These are phyloP conservation scores for Nothobranchius furzeri DNA, from an alignment of 2,113 vertebrate species.

Conservation along the genomic window DNA sequence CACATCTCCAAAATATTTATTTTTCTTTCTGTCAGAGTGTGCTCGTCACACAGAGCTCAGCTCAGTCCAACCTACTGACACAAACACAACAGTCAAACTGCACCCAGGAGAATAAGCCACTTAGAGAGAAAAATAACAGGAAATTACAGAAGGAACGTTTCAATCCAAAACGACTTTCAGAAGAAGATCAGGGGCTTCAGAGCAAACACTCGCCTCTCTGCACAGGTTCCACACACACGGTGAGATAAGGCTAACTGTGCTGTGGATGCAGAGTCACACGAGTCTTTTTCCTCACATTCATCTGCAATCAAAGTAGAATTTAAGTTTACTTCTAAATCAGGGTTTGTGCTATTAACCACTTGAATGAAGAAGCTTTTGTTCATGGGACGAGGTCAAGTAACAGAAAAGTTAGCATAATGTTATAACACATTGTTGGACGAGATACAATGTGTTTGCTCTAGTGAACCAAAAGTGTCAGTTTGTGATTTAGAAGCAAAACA, in stretches of 20 bases:
- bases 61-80: constrained; percentile 41
- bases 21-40: constrained; percentile 41
- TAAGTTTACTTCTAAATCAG: no score
- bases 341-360: no score
- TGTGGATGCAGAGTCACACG: neutral
- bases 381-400: no score
- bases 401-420: no score
- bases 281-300: no score
- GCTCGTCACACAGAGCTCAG: constrained; percentile 27
- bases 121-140: constrained; percentile 59
- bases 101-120: constrained; percentile 61
- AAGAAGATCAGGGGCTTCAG: constrained; percentile 13
- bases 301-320: no score
- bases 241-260: neutral
- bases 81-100: constrained; percentile 57
- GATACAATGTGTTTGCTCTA: no score
- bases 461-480: no score
- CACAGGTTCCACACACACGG: neutral
- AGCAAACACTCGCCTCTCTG: constrained; percentile 9
- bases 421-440: no score
- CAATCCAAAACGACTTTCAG: constrained; percentile 45
- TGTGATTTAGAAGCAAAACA: no score
- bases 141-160: constrained; percentile 64
- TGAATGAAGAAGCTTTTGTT: no score
- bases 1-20: constrained; percentile 2